phyloP scores from a whole-genome alignment of 2,888 invertebrate genomes.

The Spicauda simplicius region DNA sequence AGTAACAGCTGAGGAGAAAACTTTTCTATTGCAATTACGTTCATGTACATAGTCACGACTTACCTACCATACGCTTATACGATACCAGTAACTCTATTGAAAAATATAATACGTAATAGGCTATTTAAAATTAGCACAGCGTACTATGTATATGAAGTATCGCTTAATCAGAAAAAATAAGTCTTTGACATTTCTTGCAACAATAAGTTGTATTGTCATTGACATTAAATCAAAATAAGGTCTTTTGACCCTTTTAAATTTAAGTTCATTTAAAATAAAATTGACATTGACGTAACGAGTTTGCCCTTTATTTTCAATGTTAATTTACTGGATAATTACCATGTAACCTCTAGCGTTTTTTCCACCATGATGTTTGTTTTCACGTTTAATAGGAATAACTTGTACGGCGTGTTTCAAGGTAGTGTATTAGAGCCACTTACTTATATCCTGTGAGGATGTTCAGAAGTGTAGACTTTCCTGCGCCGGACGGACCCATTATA shows the following conservation, averaged over 20 bases:
- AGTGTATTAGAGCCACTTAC: conserved; percentile 84
- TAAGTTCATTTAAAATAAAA: background rate
- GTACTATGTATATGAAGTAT: background rate
- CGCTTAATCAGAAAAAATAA: background rate
- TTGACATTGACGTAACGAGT: background rate
- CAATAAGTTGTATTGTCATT: background rate
- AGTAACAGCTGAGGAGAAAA: conserved; percentile 6
- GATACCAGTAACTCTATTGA: background rate
- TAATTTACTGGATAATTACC: background rate
- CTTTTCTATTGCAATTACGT: conserved; percentile 6
- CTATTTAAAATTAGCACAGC: background rate
- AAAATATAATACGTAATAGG: background rate
- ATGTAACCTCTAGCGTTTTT: no score
- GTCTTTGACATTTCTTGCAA: conserved; percentile 4
- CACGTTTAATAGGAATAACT: background rate
- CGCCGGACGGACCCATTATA: conserved; percentile 98
- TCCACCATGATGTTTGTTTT: background rate
- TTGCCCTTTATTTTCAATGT: background rate
- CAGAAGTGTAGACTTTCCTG: conserved; percentile 96
- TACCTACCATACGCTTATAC: background rate
- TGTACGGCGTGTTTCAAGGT: conserved; percentile 13
- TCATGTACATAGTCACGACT: background rate
- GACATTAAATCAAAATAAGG: background rate
- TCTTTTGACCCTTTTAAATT: background rate
- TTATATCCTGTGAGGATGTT: conserved; percentile 98